Evolutionary conservation across 2,888 invertebrate genomes (phyloP).

Genomic region (Sinentomon sp.): DNA sequence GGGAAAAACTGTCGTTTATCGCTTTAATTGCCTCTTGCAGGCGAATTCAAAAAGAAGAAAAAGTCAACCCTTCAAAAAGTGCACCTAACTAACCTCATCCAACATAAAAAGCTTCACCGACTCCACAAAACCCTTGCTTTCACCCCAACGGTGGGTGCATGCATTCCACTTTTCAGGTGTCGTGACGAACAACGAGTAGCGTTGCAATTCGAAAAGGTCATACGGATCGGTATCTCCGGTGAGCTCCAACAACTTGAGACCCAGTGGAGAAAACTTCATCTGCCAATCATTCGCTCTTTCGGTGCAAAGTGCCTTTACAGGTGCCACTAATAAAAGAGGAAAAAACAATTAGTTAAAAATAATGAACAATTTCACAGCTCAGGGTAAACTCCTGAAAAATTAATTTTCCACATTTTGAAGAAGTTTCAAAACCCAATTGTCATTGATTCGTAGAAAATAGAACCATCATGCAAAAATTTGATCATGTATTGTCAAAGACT

Average conservation of each 20-base stretch:
- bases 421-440: too few relatives aligned
- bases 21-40: not conserved
- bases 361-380: too few relatives aligned
- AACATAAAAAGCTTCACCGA: constrained; percentile 36
- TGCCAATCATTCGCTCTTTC: constrained; percentile 44
- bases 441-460: too few relatives aligned
- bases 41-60: not conserved
- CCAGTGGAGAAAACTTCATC: constrained; percentile 32
- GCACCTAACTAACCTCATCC: constrained; percentile 32
- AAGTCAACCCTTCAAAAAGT: constrained; percentile 9
- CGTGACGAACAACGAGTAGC: constrained; percentile 36
- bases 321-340: constrained; percentile 31
- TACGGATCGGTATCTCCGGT: constrained; percentile 45
- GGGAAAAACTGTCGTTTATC: too few relatives aligned
- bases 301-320: constrained; percentile 46
- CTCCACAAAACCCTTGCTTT: constrained; percentile 32
- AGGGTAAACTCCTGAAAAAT: too few relatives aligned
- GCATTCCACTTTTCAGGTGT: constrained; percentile 70
- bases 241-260: constrained; percentile 34
- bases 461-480: too few relatives aligned
- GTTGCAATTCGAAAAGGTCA: constrained; percentile 24
- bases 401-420: too few relatives aligned
- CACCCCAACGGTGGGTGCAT: constrained; percentile 41
- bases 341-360: constrained; percentile 4
- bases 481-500: too few relatives aligned